Base-by-base conservation (phyloP, 2,888 invertebrate species). In the Anagyrus pseudococci region DNA sequence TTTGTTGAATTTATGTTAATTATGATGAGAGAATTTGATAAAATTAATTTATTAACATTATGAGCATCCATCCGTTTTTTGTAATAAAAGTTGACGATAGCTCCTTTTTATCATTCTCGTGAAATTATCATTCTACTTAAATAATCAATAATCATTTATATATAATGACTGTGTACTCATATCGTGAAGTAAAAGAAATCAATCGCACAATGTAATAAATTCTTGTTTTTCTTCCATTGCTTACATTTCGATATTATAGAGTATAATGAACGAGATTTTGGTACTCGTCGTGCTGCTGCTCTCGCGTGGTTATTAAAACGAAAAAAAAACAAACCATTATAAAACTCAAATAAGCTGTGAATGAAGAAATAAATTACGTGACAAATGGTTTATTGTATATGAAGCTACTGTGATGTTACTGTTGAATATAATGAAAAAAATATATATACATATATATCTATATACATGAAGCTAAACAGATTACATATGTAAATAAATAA, bases 341-440 rank as follows among this genome's bases (percentile, higher is more conserved):
- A n/a, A 65, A 68, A 65, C 60, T 68, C 61, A 67, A 65, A 56
- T 53, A 63, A 59, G 53, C 58, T 62, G 54, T 46, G 48, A 57
- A 58, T 67, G 64, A 66, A 68, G 50, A 53, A 67, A 67, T 67
- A 67, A 62, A 73, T 73, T 76, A 74, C 73, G 69, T 73, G 66
- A 72, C 64, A 69, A 71, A 72, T 72, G 64, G 73, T 75, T 76
- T 78, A 77, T 77, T 78, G 77, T 79, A 78, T 76, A 79, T 78
- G 76, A 79, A 78, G 77, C 78, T 77, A 76, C 79, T 79, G 79
- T 79, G 78, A 80, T 78, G 79, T 79, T 79, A 77, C 76, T 77
- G 79, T 79, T 79, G 77, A 78, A 78, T 77, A 79, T 78, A 69
- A 55, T 68, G 58, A 65, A 66, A 61, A 63, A 61, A n/a, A n/a